Base-by-base conservation (phyloP, 2,113 vertebrate species). In the Erythrocebus patas region DNA sequence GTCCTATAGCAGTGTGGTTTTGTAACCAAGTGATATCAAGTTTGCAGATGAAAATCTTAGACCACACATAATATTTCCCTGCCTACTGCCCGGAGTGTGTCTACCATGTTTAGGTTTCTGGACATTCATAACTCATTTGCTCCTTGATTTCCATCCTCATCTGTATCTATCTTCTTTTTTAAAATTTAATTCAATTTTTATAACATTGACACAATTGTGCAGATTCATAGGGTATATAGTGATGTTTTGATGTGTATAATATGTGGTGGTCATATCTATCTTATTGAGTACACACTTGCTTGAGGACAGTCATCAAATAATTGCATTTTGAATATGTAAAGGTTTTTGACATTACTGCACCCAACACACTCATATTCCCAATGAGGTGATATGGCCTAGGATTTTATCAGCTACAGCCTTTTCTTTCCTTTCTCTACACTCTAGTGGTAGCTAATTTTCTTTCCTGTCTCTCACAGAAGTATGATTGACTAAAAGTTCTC, bases 1-100 rank as follows among this genome's bases (percentile, higher is more conserved):
- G 23, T 43, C 84, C 89, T 22, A 4, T 5, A 81, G 43, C 38
- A 35, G n/a, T 81, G n/a, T 86, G 22, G 1, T 50, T 92, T 55
- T 80, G 11, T 72, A 73, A 80, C 6, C 61, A 68, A 85, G 12
- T 43, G 57, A 16, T 76, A 59, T 11, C 13, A n/a, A 22, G 48
- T 86, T 38, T 48, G 57, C 52, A 14, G 35, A 59, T 68, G 64
- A 27, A 95, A 68, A 45, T 61, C 18, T 68, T 35, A 80, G 57
- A n/a, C 12, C 9, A 2, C 2, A 0, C 23, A 22, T 40, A 23
- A 2, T 20, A 9, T 57, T 43, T 72, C 38, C 32, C 11, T 40
- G 35, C 13, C 61, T 43, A 6, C 5, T 35, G 14, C 30, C 5
- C 83, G 17, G 38, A 14, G n/a, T 59, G 17, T 57, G 20, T 64